A percentile compares a stretch with the other conserved stretches of the same genome.
These are phyloP conservation scores for Lipophrys pholis DNA, from an alignment of 2,113 vertebrate species.

Conservation along the genomic window DNA sequence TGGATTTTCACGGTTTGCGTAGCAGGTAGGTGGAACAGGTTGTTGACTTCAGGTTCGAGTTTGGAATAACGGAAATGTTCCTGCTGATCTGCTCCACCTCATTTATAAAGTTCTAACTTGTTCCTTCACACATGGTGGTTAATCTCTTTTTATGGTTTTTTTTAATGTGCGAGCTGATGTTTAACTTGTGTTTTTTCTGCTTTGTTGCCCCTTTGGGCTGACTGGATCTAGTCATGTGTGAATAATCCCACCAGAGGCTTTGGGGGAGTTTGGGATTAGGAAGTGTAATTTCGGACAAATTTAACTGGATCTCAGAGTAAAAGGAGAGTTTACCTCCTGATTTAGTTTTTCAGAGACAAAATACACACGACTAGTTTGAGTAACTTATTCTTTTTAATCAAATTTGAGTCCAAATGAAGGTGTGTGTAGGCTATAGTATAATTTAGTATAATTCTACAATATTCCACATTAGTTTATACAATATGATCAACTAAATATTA, in stretches of 20 bases:
- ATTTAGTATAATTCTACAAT: too few species aligned
- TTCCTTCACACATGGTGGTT: background rate
- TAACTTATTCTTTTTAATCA: background rate
- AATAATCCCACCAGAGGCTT: conserved; percentile 30
- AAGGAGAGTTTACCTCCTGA: background rate
- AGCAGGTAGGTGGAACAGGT: conserved; percentile 73
- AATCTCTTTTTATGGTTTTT: background rate
- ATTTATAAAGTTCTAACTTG: background rate
- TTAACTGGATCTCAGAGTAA: background rate
- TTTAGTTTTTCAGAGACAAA: background rate
- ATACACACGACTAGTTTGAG: background rate
- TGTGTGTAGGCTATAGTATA: too few species aligned
- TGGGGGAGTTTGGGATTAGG: conserved; percentile 42
- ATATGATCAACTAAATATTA: too few species aligned
- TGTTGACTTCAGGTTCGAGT: conserved; percentile 18
- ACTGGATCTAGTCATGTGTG: conserved; percentile 46
- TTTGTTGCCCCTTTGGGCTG: background rate
- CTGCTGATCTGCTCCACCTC: background rate
- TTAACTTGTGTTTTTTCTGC: background rate
- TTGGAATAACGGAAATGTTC: background rate
- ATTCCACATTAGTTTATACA: too few species aligned
- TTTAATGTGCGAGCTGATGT: background rate
- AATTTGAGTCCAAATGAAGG: too few species aligned
- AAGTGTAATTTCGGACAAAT: conserved; percentile 11
- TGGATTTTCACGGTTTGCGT: conserved; percentile 67